Base-by-base conservation (phyloP, 2,888 invertebrate species). In the Vesta saturnalis region DNA sequence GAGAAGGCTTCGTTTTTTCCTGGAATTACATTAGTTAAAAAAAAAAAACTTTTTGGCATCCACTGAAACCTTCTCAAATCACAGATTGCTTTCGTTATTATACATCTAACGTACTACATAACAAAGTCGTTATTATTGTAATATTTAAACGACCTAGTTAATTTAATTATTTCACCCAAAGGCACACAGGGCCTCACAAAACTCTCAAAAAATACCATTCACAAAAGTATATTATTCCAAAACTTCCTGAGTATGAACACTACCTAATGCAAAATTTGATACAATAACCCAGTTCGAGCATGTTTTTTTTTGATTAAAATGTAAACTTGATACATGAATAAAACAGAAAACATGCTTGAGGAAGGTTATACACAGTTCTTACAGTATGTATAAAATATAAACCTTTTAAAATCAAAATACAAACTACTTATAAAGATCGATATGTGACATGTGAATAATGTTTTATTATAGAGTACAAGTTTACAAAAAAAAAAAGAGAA, bases 61-160 rank as follows among this genome's bases (percentile, higher is more conserved):
- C 73, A 69, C 73, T 75, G 82, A 84, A 84, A 82, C 85, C 83
- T 82, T 83, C 84, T 81, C 85, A 84, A 85, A 85, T 85, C 85
- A 85, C 85, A 85, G 85, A 82, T 83, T 82, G 79, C 80, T 80
- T n/a, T 77, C 76, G 74, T 77, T 79, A 79, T 74, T 78, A 70
- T 74, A 70, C 70, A 71, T 71, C 73, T 76, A 77, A 69, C 74
- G 75, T 76, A 77, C 77, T 74, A 59, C 52, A 55, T 54, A 47
- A 60, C 43, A 23, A 52, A 56, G 49, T 57, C 39, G 30, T 52
- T 43, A 19, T 14, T 59, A 57, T 55, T 59, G 18, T 47, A 67
- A 30, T 39, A 39, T 39, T 39, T 4, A n/a, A 71, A 73, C 71
- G 73, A 74, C 73, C 72, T 72, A 75, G 73, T 73, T 69, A 39